Evolutionary conservation across 1,140 invertebrate genomes (phyloP).

Genomic region (Euwallacea similis): DNA sequence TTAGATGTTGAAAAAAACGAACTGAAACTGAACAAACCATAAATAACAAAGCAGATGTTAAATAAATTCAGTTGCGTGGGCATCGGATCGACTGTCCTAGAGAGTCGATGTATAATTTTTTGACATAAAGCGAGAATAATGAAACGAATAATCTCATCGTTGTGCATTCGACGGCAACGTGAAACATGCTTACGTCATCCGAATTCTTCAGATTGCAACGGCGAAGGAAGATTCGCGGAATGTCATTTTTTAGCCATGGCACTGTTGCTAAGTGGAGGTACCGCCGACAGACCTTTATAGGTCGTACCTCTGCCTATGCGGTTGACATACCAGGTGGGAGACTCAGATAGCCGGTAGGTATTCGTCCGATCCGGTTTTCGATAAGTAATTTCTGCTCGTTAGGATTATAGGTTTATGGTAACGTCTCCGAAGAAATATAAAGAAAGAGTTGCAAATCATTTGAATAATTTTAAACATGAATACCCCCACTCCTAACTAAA

Average conservation of each 20-base stretch:
- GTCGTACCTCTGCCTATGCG: not conserved
- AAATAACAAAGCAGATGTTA: too few species aligned
- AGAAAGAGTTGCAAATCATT: too few species aligned
- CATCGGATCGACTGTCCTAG: too few species aligned
- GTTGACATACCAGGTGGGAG: conserved; percentile 5
- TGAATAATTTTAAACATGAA: too few species aligned
- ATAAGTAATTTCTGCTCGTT: not conserved
- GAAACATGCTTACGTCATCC: conserved; percentile 22
- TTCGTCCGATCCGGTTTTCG: conserved; percentile 4
- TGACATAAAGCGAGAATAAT: too few species aligned
- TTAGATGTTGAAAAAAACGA: too few species aligned
- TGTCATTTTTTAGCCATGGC: conserved; percentile 9
- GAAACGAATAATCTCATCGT: not conserved
- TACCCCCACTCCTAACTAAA: too few species aligned
- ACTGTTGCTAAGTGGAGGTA: conserved; percentile 28
- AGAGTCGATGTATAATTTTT: too few species aligned
- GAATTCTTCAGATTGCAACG: conserved; percentile 23
- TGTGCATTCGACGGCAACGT: conserved; percentile 7
- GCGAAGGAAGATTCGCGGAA: conserved; percentile 15
- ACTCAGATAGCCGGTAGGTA: not conserved
- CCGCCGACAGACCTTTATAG: not conserved
- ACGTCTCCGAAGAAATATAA: too few species aligned
- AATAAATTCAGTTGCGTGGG: too few species aligned
- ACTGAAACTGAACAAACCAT: too few species aligned
- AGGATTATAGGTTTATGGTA: too few species aligned